phyloP scores from a whole-genome alignment of 2,888 invertebrate genomes.

The Acrobasis repandana region DNA sequence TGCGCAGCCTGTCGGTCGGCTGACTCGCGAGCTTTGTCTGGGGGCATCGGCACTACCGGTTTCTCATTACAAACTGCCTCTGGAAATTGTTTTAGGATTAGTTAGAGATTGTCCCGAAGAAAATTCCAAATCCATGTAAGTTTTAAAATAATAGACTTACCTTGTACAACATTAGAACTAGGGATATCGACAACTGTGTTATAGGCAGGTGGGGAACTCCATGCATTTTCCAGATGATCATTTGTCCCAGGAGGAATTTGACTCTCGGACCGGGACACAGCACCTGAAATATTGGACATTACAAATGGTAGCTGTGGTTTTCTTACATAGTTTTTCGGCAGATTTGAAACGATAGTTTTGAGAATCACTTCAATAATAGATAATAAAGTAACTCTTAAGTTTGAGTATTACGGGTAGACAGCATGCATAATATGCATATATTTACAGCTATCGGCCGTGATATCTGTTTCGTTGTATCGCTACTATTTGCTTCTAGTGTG shows the following conservation, averaged over 20 bases:
- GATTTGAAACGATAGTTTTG: too few relatives aligned
- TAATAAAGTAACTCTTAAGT: too few relatives aligned
- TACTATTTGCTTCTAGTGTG: too few relatives aligned
- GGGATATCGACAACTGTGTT: slow-evolving; percentile 37
- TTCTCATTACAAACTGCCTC: neutral
- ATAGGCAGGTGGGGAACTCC: slow-evolving; percentile 36
- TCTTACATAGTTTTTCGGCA: too few relatives aligned
- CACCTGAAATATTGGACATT: neutral
- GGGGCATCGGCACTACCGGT: neutral
- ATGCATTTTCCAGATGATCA: neutral
- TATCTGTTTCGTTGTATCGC: too few relatives aligned
- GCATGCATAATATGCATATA: too few relatives aligned
- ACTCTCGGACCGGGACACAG: slow-evolving; percentile 1
- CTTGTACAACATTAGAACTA: slow-evolving; percentile 18
- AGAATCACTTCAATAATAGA: too few relatives aligned
- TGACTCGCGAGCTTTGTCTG: slow-evolving; percentile 2
- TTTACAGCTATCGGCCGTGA: too few relatives aligned
- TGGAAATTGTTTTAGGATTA: neutral
- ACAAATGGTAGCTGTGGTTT: neutral
- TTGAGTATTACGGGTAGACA: too few relatives aligned
- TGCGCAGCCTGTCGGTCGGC: slow-evolving; percentile 38
- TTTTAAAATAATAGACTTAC: neutral
- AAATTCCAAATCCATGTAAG: neutral
- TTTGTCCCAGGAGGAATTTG: slow-evolving; percentile 3
- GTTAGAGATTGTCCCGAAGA: too few relatives aligned